phyloP scores from a whole-genome alignment of 1,140 invertebrate species.

The Hypsibius dujardini region DNA sequence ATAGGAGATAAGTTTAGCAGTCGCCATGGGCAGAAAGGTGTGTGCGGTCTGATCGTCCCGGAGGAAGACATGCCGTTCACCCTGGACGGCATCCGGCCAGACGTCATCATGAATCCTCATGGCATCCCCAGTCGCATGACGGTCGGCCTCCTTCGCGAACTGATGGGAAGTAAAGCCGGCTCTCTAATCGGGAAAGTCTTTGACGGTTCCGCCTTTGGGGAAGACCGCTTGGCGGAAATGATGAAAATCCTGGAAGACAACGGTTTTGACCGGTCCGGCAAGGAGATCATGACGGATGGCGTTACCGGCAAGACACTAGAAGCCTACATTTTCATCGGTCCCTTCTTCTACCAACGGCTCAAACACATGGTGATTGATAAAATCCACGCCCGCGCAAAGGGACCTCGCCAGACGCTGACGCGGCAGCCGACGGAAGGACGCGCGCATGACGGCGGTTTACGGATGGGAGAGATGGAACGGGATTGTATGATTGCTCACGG shows the following conservation, averaged over 20 bases:
- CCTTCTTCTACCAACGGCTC: constrained; percentile 79
- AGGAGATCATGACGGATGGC: constrained; percentile 91
- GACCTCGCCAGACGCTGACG: constrained; percentile 78
- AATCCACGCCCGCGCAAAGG: constrained; percentile 88
- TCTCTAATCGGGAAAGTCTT: constrained; percentile 80
- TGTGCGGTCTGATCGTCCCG: constrained; percentile 76
- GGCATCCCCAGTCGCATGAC: constrained; percentile 99
- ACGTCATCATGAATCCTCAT: constrained; percentile 84
- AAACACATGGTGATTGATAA: constrained; percentile 99
- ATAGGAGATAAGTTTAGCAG: constrained; percentile 90
- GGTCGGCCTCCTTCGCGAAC: constrained; percentile 90
- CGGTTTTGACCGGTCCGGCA: constrained; percentile 93
- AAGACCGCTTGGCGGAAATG: constrained; percentile 45
- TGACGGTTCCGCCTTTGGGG: constrained; percentile 83
- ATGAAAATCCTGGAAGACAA: constrained; percentile 58
- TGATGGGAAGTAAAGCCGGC: constrained; percentile 85
- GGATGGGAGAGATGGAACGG: constrained; percentile 96
- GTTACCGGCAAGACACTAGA: constrained; percentile 50
- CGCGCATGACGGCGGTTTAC: constrained; percentile 84
- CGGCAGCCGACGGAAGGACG: constrained; percentile 94
- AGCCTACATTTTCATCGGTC: constrained; percentile 24
- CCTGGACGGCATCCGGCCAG: constrained; percentile 81
- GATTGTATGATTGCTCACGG: constrained; percentile 98
- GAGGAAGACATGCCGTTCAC: constrained; percentile 98
- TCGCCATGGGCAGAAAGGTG: constrained; percentile 92